Evolutionary conservation across 1,140 invertebrate species (phyloP).

Genomic region (Ctenoplectra terminalis): DNA sequence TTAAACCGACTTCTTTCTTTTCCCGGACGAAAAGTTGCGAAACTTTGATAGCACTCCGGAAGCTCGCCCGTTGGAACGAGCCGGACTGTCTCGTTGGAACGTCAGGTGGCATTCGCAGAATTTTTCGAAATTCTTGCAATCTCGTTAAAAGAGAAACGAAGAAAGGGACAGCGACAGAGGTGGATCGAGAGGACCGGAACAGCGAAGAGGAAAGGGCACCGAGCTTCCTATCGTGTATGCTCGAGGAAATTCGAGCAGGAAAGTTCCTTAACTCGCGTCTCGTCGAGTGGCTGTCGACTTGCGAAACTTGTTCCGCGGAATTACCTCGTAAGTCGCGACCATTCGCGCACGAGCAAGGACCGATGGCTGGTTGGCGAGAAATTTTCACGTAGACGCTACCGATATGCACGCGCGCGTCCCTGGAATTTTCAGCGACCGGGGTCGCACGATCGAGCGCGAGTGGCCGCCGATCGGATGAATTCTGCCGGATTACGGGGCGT

Average conservation of each 20-base stretch:
- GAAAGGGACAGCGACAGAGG: conserved; percentile 44
- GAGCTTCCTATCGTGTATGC: conserved; percentile 50
- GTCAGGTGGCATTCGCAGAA: conserved; percentile 35
- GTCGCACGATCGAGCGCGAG: conserved; percentile 31
- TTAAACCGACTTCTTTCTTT: background rate
- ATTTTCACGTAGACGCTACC: conserved; percentile 33
- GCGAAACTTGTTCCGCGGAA: conserved; percentile 66
- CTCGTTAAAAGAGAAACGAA: conserved; percentile 9
- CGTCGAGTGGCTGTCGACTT: conserved; percentile 58
- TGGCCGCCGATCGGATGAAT: conserved; percentile 41
- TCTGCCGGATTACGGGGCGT: conserved; percentile 46
- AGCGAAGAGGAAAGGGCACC: background rate
- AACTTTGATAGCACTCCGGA: background rate
- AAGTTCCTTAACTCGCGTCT: conserved; percentile 65
- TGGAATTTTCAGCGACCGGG: conserved; percentile 41
- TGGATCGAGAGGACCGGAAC: background rate
- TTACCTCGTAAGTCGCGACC: conserved; percentile 66
- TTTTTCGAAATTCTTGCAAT: conserved; percentile 49
- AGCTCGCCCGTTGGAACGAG: background rate
- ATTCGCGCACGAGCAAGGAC: conserved; percentile 16
- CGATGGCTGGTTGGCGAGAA: conserved; percentile 4
- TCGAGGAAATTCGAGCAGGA: conserved; percentile 49
- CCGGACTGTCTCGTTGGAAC: conserved; percentile 9
- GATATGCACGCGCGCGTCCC: conserved; percentile 21
- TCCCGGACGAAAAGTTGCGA: background rate